These are phyloP conservation scores for Drosophila equinoxialis DNA, from an alignment of 1,140 invertebrate species.

Conservation along the genomic window DNA sequence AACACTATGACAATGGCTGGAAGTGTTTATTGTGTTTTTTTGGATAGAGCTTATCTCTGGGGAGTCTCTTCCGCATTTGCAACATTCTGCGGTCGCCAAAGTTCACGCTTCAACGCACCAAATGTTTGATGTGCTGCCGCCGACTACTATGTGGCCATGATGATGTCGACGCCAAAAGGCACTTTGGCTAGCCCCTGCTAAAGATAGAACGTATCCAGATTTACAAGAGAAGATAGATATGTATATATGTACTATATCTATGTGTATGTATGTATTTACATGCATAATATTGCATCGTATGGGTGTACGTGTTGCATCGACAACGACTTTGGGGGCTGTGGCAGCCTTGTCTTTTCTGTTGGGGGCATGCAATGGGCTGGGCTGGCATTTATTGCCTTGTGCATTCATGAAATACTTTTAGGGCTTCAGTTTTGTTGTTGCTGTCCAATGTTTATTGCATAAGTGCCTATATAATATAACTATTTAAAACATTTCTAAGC, in stretches of 20 bases:
- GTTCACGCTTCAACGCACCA: conserved; percentile 71
- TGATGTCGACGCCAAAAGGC: conserved; percentile 61
- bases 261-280: conserved; percentile 21
- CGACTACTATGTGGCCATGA: neutral
- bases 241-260: conserved; percentile 45
- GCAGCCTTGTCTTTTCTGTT: conserved; percentile 42
- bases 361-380: conserved; percentile 34
- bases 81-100: conserved; percentile 61
- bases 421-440: conserved; percentile 50
- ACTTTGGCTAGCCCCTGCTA: conserved; percentile 27
- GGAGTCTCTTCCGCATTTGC: conserved; percentile 72
- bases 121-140: conserved; percentile 64
- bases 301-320: neutral
- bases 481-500: conserved; percentile 44
- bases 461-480: conserved; percentile 40
- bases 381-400: conserved; percentile 65
- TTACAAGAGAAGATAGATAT: conserved; percentile 15
- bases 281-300: conserved; percentile 11
- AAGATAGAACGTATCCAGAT: conserved; percentile 35
- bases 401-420: conserved; percentile 71
- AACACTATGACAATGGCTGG: conserved; percentile 30
- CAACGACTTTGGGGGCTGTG: conserved; percentile 8
- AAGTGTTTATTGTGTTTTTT: conserved; percentile 25
- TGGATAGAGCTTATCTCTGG: conserved; percentile 60
- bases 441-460: conserved; percentile 20